Evolutionary conservation across 2,113 vertebrate genomes (phyloP), one percentile per base, ranked within the genome.

Genomic region (Pogona vitticeps): DNA sequence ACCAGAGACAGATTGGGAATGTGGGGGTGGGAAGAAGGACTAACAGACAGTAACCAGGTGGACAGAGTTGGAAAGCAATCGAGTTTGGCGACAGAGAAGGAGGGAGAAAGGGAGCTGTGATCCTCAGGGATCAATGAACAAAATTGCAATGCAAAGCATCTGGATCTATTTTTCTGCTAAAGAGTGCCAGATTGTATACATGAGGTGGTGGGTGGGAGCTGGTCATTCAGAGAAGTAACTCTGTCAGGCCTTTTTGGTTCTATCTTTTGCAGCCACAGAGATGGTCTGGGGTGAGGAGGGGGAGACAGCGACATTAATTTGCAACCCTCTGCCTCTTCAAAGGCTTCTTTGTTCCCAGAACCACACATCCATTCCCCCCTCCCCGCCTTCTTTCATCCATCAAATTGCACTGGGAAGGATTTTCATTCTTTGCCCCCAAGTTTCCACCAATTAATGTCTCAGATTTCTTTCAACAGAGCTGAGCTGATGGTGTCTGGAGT

Each of bases 341-440:
- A 91, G 75, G 71, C 36, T 33, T 73, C 90, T 94, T 91, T 92
- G 93, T 92, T 65, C 67, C 76, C 78, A 58, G 61, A 71, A 77
- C 71, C 76, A 80, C 87, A 80, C 87, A 72, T 75, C 82, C 59
- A 73, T 40, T 56, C 63, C 38, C 56, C 68, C 13, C 65, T 7
- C 28, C n/a, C n/a, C 23, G 42, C 12, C 40, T 42, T 84, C 71
- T 81, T 33, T 88, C 71, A 81, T 84, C 71, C 87, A 76, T 80
- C 82, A 85, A 46, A 85, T 68, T 68, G 59, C 70, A 80, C 26
- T 6, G 15, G 33, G 70, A 63, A 80, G 38, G 52, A 67, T 75
- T 46, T 75, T 8, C 40, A 56, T 63, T 23, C 58, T 17, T 2
- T 52, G 56, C 65, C 77, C 56, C 56, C 78, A 68, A 65, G 70